phyloP scores from a whole-genome alignment of 2,113 vertebrate genomes.

The Holacanthus passer region DNA sequence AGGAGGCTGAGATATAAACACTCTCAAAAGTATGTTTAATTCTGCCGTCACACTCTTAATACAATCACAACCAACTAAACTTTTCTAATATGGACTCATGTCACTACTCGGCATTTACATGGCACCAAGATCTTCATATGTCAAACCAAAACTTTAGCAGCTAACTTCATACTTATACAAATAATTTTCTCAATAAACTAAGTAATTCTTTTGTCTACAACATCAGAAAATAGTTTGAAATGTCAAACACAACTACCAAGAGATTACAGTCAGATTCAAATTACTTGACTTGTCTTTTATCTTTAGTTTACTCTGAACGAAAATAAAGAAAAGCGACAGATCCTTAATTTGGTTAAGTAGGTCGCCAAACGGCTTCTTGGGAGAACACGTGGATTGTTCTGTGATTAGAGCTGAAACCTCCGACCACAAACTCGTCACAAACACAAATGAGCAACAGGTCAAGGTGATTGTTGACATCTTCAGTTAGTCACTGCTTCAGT shows the following conservation, averaged over 20 bases:
- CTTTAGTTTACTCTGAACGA: background rate
- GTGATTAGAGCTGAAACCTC: too few species aligned
- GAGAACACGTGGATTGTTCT: too few species aligned
- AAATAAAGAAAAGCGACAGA: background rate
- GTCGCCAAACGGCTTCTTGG: too few species aligned
- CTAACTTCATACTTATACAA: too few species aligned
- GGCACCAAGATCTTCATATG: too few species aligned
- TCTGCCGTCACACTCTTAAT: too few species aligned
- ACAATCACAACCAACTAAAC: too few species aligned
- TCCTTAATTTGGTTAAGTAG: background rate
- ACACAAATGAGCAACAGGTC: too few species aligned
- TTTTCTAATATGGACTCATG: too few species aligned
- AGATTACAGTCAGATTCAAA: background rate
- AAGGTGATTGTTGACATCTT: background rate
- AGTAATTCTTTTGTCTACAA: background rate
- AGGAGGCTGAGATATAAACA: background rate
- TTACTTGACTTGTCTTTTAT: background rate
- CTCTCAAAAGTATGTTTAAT: too few species aligned
- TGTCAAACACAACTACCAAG: background rate
- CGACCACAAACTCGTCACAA: constrained; percentile 18
- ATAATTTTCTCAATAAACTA: background rate
- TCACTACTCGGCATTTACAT: too few species aligned
- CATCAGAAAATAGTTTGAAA: background rate
- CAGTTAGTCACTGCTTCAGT: background rate
- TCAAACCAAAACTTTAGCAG: too few species aligned